Evolutionary conservation across 2,797 vertebrate genomes (phyloP), one percentile per base, ranked within the genome.

Genomic region (Knipowitschia caucasica): DNA sequence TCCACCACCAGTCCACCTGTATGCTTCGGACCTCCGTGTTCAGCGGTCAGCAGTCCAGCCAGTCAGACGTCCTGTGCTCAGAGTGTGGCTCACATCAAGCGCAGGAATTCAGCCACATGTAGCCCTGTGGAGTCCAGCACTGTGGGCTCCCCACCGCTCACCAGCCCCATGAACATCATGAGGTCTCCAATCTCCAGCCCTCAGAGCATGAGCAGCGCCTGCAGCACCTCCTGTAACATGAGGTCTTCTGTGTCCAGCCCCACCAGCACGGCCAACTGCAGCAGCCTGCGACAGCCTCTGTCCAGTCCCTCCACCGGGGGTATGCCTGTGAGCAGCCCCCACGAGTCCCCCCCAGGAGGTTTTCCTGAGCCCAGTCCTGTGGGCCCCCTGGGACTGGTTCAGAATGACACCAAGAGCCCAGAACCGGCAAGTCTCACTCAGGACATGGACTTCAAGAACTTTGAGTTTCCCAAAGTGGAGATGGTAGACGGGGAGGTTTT

Each of bases 121-220:
- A 99, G 96, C 84, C 96, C 97, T 0, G 89, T 92, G 0, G 93
- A 95, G 2, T 85, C 92, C 45, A 94, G 92, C 86, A 94, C 89
- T 0, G 91, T 96, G 15, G 94, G 92, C 26, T 97, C 97, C 20
- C 94, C 96, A 0, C 95, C 95, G 0, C 91, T 98, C 54, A 92
- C 94, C 56, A 99, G 96, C 77, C 96, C 96, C 1, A 88, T 95
- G 64, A 95, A 94, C 82, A 89, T 94, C 83, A 95, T 98, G 94
- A 93, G 93, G 81, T 99, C 96, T 43, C 91, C 95, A 14, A 94
- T 96, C 73, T 98, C 96, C 70, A 99, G 95, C 64, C 96, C 96
- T 1, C 88, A 92, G 7, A 95, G 93, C 59, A 93, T 98, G 60
- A 91, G 93, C 73, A 97, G 95, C 0, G 93, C 95, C 5, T 96